phyloP scores from a whole-genome alignment of 1,140 invertebrate species.

The Leptinotarsa lineolata region DNA sequence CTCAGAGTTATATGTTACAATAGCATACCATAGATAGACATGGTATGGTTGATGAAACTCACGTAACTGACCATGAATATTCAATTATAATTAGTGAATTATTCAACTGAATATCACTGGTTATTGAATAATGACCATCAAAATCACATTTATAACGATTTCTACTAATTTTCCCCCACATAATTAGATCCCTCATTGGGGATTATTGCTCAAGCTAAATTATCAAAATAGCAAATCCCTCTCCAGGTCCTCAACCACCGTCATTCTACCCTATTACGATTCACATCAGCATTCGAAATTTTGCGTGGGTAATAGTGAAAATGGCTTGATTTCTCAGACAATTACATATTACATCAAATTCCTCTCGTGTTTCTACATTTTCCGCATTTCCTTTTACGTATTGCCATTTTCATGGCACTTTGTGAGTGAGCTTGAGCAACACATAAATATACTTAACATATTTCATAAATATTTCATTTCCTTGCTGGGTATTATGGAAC shows the following conservation, averaged over 20 bases:
- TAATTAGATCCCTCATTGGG: too few species aligned
- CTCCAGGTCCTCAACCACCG: neutral
- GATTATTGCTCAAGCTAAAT: neutral
- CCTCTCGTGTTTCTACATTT: conserved; percentile 3
- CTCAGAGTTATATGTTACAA: too few species aligned
- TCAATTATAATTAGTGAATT: too few species aligned
- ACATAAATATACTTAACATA: conserved; percentile 9
- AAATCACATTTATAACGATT: too few species aligned
- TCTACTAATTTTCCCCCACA: too few species aligned
- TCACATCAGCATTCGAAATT: neutral
- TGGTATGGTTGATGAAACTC: too few species aligned
- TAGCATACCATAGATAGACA: too few species aligned
- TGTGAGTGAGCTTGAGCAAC: neutral
- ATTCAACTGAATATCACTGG: too few species aligned
- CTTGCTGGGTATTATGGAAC: neutral
- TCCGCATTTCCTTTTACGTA: neutral
- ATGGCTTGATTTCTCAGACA: neutral
- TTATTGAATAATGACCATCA: too few species aligned
- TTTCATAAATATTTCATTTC: conserved; percentile 9
- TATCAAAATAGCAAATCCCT: neutral
- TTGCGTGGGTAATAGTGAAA: neutral
- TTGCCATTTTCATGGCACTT: neutral
- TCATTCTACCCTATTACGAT: neutral
- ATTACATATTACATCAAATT: conserved; percentile 1
- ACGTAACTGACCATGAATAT: too few species aligned